Evolutionary conservation across 1,140 invertebrate species (phyloP), one percentile per base, ranked within the genome.

Genomic region (Trachymyrmex septentrionalis): DNA sequence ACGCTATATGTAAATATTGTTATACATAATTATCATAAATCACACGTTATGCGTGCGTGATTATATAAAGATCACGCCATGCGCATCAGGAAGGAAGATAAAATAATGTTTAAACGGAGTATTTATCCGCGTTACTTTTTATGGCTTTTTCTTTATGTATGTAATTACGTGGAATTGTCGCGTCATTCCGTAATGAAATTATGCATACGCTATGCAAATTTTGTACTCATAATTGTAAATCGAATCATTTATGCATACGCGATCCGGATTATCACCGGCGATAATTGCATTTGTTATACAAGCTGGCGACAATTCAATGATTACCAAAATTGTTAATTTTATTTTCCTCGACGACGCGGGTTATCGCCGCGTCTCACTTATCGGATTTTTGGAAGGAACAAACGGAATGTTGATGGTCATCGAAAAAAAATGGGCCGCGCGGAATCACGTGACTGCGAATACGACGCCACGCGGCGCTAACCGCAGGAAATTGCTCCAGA

Each of bases 401-500:
- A 12, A 19, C 0, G 24, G 44, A 75, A 59, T 64, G 38, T 38
- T 7, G 72, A 69, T 73, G 78, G 27, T 78, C 76, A 50, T 19
- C 24, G 10, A 80, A 67, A n/a, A 27, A 16, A 59, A 38, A 50
- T 27, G 27, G 3, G 5, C 2, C 6, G 19, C 9, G 7, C 19
- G 2, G 12, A 61, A 48, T 82, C 77, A 88, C 55, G 61, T 67
- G 75, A 85, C 53, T 59, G 30, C 57, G 76, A 66, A 19, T 0
- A 12, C 48, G 78, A 77, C 78, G 89, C 88, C 75, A 9, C 27
- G 19, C 53, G 27, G 10, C 38, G 59, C 3, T 12, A 12, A 48
- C 10, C 10, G 6, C 3, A 44, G n/a, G 16, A 55, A 75, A n/a
- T 81, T 69, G n/a, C 19, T 10, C 50, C 14, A 27, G 34, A 57